Evolutionary conservation across 2,888 invertebrate genomes (phyloP), one percentile per base, ranked within the genome.

Genomic region (Baccha elongata): DNA sequence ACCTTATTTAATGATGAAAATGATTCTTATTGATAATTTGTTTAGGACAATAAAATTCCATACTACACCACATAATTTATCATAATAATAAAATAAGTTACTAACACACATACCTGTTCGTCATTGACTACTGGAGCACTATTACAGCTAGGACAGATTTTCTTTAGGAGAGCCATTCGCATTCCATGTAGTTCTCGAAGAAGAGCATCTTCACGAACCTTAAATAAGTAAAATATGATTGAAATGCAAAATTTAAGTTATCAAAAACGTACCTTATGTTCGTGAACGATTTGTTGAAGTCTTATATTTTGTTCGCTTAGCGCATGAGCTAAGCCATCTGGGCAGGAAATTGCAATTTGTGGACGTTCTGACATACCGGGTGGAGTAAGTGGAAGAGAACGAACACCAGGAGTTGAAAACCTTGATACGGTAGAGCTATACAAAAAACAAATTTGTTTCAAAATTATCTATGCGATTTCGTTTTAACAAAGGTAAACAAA

Each of bases 251-350:
- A 7, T 53, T 53, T 15, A 5, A 13, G 23, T 7, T 29, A 32
- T 19, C 48, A 13, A 6, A 40, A 32, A 86, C 87, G 87, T 88
- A 96, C 96, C 93, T 94, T 94, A 89, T 96, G 94, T 85, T 96
- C 95, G 73, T 94, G 92, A 86, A 96, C 94, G 87, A 98, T 95
- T 91, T 96, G 95, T 88, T 95, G 94, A 87, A 98, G 92, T 85
- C 97, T 91, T 88, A 91, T 88, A 84, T 91, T 91, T 87, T 91
- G 89, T 87, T 91, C 91, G 85, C 90, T 91, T 72, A 91, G 85
- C 62, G 91, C 90, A 86, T 91, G 91, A 29, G 90, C 89, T 78
- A 91, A 85, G 60, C 91, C 91, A 87, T 91, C 91, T 21, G 90
- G 90, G 85, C 90, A 91, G 79, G 90, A 88, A 71, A 91, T 88